Evolutionary conservation across 2,888 invertebrate genomes (phyloP).

Genomic region (Apamea crenata): DNA sequence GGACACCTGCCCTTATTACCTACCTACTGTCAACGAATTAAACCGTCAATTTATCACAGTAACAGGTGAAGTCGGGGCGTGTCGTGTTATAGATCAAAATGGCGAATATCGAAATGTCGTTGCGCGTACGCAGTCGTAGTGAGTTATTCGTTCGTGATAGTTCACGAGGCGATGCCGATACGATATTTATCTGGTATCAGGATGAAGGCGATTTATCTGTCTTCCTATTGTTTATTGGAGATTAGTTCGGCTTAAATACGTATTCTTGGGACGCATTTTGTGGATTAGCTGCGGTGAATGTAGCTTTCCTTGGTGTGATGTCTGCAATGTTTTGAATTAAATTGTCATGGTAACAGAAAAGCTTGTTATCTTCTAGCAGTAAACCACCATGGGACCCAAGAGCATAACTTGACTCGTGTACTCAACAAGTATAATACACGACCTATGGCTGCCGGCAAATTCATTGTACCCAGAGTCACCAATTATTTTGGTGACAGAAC

Average conservation of each 20-base stretch:
- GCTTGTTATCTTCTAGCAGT: neutral
- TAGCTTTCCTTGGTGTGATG: neutral
- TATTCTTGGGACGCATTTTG: slow-evolving; percentile 11
- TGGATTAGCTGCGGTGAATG: neutral
- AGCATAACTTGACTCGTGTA: no score
- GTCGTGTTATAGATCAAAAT: slow-evolving; percentile 67
- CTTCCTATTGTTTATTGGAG: slow-evolving; percentile 62
- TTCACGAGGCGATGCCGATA: slow-evolving; percentile 69
- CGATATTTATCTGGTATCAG: slow-evolving; percentile 64
- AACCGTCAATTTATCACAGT: slow-evolving; percentile 50
- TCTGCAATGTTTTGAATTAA: neutral
- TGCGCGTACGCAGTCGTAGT: slow-evolving; percentile 70
- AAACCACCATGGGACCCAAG: no score
- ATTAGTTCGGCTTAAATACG: slow-evolving; percentile 58
- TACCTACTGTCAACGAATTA: slow-evolving; percentile 47
- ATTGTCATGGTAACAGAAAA: neutral
- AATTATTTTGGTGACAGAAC: no score
- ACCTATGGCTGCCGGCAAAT: no score
- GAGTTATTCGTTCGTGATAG: slow-evolving; percentile 73
- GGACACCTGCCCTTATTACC: no score
- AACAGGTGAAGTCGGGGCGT: slow-evolving; percentile 65
- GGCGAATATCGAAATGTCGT: slow-evolving; percentile 72
- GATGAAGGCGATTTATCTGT: slow-evolving; percentile 60
- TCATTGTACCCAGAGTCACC: no score
- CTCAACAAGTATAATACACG: no score